phyloP scores from a whole-genome alignment of 2,888 invertebrate genomes.

The Spodoptera picta region DNA sequence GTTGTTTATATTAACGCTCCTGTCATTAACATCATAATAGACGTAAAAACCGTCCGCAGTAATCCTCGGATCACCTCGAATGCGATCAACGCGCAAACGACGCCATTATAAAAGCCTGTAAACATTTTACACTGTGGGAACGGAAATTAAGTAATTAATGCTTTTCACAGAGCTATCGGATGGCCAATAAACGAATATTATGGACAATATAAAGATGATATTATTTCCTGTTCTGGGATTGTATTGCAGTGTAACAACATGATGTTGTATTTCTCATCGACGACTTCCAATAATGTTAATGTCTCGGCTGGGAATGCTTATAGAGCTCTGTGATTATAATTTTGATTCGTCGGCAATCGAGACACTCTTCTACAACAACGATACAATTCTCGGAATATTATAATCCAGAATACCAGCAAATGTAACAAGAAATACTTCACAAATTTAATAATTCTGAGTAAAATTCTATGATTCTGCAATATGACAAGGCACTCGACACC shows the following conservation, averaged over 20 bases:
- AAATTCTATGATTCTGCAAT: no score
- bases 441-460: no score
- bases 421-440: no score
- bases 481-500: no score
- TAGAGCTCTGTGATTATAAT: no score
- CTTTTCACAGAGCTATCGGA: slow-evolving; percentile 38
- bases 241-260: slow-evolving; percentile 21
- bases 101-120: slow-evolving; percentile 44
- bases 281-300: background rate
- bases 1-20: slow-evolving; percentile 34
- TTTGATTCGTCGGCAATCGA: no score
- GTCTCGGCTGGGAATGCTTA: no score
- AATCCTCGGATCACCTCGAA: slow-evolving; percentile 40
- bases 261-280: slow-evolving; percentile 1
- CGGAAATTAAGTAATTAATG: slow-evolving; percentile 53
- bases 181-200: slow-evolving; percentile 45
- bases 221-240: slow-evolving; percentile 28
- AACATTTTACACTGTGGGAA: slow-evolving; percentile 43
- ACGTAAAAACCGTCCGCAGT: slow-evolving; percentile 41
- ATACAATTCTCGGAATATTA: no score
- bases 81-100: slow-evolving; percentile 41
- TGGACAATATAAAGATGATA: slow-evolving; percentile 26
- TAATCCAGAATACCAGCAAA: no score
- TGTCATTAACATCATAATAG: slow-evolving; percentile 44
- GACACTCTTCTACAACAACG: no score